Conservation (phyloP, 1,140 invertebrate species). For the Acromyrmex heyeri region DNA sequence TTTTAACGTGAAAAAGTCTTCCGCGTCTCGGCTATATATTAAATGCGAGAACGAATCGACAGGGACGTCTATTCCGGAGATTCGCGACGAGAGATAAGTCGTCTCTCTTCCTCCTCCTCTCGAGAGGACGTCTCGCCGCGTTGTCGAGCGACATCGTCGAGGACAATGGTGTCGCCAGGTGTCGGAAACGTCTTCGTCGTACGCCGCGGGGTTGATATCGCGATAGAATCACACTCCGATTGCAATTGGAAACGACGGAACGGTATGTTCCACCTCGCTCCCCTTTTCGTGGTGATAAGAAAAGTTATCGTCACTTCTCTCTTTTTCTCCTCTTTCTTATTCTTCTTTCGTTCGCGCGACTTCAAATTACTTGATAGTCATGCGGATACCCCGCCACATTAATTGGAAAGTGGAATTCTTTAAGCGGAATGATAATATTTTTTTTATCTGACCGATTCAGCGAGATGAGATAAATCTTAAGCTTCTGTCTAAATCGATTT, state of each 20-base stretch:
- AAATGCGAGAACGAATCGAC: conserved; percentile 49
- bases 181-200: conserved; percentile 70
- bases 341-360: background rate
- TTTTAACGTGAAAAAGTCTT: conserved; percentile 33
- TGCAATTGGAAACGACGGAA: conserved; percentile 67
- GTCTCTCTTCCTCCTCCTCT: conserved; percentile 20
- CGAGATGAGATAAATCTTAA: background rate
- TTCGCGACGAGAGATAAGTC: conserved; percentile 63
- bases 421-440: background rate
- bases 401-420: background rate
- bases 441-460: background rate
- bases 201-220: conserved; percentile 69
- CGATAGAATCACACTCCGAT: conserved; percentile 69
- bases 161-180: conserved; percentile 70
- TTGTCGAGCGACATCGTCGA: conserved; percentile 30
- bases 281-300: conserved; percentile 30
- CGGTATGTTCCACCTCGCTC: background rate
- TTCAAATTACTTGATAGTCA: conserved; percentile 18
- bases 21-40: conserved; percentile 39
- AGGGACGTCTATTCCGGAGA: conserved; percentile 31
- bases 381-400: background rate
- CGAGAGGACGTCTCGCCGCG: conserved; percentile 51
- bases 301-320: conserved; percentile 5
- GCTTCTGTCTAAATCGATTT: conserved; percentile 19
- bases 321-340: background rate